Evolutionary conservation across 2,113 vertebrate species (phyloP).

Genomic region (Salminus brasiliensis): DNA sequence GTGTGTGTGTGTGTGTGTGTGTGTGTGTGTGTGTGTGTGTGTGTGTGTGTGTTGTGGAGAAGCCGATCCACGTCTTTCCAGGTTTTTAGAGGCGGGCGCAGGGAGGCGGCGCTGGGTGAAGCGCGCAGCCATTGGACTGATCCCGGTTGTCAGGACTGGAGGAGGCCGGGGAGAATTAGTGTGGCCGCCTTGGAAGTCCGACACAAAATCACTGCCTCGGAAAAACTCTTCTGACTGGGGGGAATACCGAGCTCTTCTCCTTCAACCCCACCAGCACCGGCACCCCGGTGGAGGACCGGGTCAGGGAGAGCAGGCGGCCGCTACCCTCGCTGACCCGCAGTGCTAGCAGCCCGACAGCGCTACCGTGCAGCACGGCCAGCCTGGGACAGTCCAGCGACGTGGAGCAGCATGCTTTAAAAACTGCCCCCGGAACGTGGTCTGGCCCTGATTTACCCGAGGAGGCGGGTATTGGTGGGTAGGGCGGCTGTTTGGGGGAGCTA

Average conservation of each 20-base stretch:
- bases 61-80: not conserved
- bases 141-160: conserved; percentile 1
- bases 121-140: conserved; percentile 7
- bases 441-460: not conserved
- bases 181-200: conserved; percentile 7
- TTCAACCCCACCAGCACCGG: not conserved
- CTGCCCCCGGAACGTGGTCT: not conserved
- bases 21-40: too few relatives aligned
- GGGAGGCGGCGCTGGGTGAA: not conserved
- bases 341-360: not conserved
- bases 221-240: not conserved
- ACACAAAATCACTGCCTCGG: not conserved
- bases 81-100: conserved; percentile 25
- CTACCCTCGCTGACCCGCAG: not conserved
- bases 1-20: too few relatives aligned
- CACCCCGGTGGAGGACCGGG: not conserved
- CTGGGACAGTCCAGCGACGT: not conserved
- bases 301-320: not conserved
- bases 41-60: too few relatives aligned
- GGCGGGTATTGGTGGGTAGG: not conserved
- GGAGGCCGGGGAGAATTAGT: conserved; percentile 17
- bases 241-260: not conserved
- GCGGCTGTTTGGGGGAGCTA: not conserved
- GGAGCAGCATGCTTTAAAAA: not conserved
- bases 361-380: not conserved